Evolutionary conservation across 2,888 invertebrate species (phyloP), one percentile per base, ranked within the genome.

Genomic region (Drosophila paracracens): DNA sequence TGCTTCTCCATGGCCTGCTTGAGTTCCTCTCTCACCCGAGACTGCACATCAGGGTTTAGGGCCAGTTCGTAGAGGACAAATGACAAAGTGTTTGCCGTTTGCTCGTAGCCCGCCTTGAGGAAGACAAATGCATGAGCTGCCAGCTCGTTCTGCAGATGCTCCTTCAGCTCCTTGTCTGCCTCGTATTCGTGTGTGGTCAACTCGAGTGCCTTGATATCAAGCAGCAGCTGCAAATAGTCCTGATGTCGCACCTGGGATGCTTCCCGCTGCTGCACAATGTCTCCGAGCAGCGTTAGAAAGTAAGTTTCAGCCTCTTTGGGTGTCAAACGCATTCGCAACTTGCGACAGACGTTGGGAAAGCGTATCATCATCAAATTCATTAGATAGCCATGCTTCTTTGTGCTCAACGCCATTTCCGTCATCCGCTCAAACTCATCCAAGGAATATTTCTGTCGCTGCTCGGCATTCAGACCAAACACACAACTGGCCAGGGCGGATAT

Each of bases 11-110:
- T 58, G 0, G 86, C 82, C 6, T 74, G 72, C n/a, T 84, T 73
- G 0, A 93, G 77, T 68, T 93, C 93, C 18, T 88, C 66, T 2
- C 93, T 71, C 1, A 91, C 76, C 31, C 83, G 75, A 3, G 52
- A 78, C 84, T 79, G 92, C 69, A 92, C 66, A 0, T 91, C 79
- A 0, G 71, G 67, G 71, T 93, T 91, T 13, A 88, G 40, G 0
- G 93, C 92, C 56, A 93, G 57, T 64, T 93, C 93, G 25, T 92
- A 93, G 0, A 93, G 73, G 0, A 85, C 81, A 71, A 94, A 95
- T 71, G 94, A 94, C 7, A 95, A 93, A 0, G 95, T 94, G 0
- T 95, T 94, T 0, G 95, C 95, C 0, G 95, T 95, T 0, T 95
- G 95, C 86, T 96, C 96, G 76, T 95, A 95, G 0, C 96, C 96